phyloP scores from a whole-genome alignment of 2,113 vertebrate species.

The Nycticorax nycticorax region DNA sequence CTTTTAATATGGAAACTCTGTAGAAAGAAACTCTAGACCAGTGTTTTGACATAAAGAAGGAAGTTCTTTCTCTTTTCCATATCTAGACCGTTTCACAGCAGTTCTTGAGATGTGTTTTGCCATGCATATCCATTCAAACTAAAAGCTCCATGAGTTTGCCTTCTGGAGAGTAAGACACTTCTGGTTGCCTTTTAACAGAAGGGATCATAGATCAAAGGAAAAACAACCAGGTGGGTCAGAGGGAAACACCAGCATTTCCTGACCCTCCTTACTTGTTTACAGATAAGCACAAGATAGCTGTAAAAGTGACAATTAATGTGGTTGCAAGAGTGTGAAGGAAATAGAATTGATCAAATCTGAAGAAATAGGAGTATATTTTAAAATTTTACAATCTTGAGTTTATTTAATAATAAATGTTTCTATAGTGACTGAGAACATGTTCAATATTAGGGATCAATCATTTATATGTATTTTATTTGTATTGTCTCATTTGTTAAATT shows the following conservation, averaged over 20 bases:
- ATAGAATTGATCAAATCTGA: not conserved
- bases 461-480: not conserved
- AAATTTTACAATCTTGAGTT: not conserved
- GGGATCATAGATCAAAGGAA: not conserved
- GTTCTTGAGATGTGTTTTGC: not conserved
- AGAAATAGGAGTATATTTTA: not conserved
- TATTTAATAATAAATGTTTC: not conserved
- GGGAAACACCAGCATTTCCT: not conserved
- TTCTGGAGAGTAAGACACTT: not conserved
- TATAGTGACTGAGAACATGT: not conserved
- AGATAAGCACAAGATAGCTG: conserved; percentile 3
- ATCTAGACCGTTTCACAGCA: not conserved
- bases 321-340: not conserved
- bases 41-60: not conserved
- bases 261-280: not conserved
- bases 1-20: not conserved
- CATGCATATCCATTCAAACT: not conserved
- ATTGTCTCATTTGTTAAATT: not conserved
- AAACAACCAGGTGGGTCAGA: not conserved
- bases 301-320: not conserved
- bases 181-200: not conserved
- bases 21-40: not conserved
- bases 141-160: not conserved
- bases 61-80: not conserved
- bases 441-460: not conserved